Evolutionary conservation across 2,888 invertebrate genomes (phyloP).

Genomic region (Torymus tubicola): DNA sequence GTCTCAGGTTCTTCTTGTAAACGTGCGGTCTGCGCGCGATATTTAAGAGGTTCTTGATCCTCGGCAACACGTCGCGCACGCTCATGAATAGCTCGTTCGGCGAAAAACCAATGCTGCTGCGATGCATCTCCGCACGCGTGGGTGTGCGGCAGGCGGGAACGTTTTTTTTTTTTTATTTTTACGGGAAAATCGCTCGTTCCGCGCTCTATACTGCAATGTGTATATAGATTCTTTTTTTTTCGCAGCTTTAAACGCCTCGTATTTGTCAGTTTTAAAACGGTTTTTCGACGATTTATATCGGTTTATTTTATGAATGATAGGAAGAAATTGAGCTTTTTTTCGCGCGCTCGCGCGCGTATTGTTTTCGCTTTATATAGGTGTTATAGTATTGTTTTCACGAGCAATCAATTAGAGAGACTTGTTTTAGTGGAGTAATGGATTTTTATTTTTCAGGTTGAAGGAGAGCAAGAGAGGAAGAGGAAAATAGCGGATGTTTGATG

Average conservation of each 20-base stretch:
- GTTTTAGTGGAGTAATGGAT: no score
- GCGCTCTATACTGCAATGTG: background rate
- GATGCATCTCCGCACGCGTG: conserved; percentile 1
- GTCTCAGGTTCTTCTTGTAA: conserved; percentile 65
- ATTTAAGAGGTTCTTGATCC: conserved; percentile 73
- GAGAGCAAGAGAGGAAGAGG: no score
- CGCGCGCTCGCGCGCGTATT: background rate
- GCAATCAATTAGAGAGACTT: background rate
- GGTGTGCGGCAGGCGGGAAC: background rate
- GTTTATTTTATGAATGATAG: conserved; percentile 12
- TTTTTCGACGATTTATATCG: background rate
- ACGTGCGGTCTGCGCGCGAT: conserved; percentile 63
- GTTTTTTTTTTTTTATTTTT: conserved; percentile 16
- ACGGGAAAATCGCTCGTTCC: conserved; percentile 3
- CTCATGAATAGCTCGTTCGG: conserved; percentile 59
- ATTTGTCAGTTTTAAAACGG: conserved; percentile 4
- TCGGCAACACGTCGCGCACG: conserved; percentile 24
- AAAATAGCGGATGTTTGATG: no score
- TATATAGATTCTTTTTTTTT: conserved; percentile 27
- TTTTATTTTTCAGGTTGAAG: no score
- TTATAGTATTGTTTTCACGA: background rate
- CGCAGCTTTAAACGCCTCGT: conserved; percentile 22
- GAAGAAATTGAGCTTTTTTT: background rate
- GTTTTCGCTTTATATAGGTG: background rate
- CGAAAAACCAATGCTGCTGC: conserved; percentile 42